Percentiles rank a stretch among this genome's conserved stretches.
Evolutionary conservation across 2,797 vertebrate species (phyloP).

Genomic region (Scolopax bukidnonensis): DNA sequence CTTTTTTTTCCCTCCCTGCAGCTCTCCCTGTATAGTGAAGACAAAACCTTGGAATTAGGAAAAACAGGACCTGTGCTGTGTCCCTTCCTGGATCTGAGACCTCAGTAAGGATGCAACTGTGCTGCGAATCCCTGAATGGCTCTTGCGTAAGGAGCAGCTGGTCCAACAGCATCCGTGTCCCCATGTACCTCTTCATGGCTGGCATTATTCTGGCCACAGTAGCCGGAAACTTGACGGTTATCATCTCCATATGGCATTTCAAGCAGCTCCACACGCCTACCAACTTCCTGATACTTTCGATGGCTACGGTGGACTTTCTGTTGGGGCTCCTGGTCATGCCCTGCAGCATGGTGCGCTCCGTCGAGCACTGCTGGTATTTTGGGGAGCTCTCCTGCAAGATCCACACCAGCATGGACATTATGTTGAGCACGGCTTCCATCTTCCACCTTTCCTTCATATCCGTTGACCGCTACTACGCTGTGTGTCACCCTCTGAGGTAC

Average conservation of each 20-base stretch:
- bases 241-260: slow-evolving; percentile 87
- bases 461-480: slow-evolving; percentile 83
- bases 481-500: slow-evolving; percentile 86
- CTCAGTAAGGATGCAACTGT: slow-evolving; percentile 62
- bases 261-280: slow-evolving; percentile 88
- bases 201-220: slow-evolving; percentile 80
- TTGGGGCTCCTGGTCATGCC: slow-evolving; percentile 83
- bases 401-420: slow-evolving; percentile 81
- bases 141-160: slow-evolving; percentile 76
- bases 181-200: slow-evolving; percentile 76
- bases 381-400: slow-evolving; percentile 85
- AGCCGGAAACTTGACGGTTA: slow-evolving; percentile 84
- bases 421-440: slow-evolving; percentile 84
- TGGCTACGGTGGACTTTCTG: slow-evolving; percentile 85
- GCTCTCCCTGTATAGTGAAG: neutral
- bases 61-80: neutral
- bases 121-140: slow-evolving; percentile 67
- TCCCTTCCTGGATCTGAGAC: neutral
- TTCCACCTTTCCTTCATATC: slow-evolving; percentile 86
- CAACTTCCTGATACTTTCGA: slow-evolving; percentile 86
- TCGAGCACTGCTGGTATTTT: slow-evolving; percentile 85
- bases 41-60: neutral
- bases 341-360: slow-evolving; percentile 83
- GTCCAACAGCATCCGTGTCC: slow-evolving; percentile 62
- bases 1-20: neutral